Evolutionary conservation across 2,113 vertebrate species (phyloP).

Genomic region (Rhinopomastus cyanomelas): DNA sequence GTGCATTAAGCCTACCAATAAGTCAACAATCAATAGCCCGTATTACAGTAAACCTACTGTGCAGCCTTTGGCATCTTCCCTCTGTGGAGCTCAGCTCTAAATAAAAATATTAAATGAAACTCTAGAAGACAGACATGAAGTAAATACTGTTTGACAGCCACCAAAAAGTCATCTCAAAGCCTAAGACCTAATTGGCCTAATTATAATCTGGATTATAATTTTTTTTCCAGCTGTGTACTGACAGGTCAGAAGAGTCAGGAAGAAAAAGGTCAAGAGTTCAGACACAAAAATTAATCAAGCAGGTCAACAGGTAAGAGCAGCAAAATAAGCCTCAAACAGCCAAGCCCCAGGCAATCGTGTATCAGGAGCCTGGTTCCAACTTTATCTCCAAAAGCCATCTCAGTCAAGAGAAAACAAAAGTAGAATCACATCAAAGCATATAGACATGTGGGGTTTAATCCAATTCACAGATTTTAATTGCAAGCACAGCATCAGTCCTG

Average conservation of each 20-base stretch:
- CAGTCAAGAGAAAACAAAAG: neutral
- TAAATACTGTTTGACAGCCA: constrained; percentile 26
- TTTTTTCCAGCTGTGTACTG: neutral
- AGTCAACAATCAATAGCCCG: constrained; percentile 80
- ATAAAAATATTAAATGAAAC: neutral
- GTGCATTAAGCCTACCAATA: constrained; percentile 78
- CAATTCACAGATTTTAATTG: constrained; percentile 22
- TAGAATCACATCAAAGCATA: neutral
- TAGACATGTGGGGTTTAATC: neutral
- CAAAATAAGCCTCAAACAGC: neutral
- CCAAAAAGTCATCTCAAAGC: constrained; percentile 2
- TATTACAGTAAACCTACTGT: constrained; percentile 74
- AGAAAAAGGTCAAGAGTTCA: constrained; percentile 26
- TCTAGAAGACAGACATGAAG: constrained; percentile 3
- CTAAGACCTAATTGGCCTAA: constrained; percentile 1
- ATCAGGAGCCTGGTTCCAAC: neutral
- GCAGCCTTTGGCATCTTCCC: constrained; percentile 49
- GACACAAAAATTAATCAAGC: constrained; percentile 54
- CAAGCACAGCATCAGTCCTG: neutral
- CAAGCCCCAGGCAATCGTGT: constrained; percentile 5
- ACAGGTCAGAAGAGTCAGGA: constrained; percentile 18
- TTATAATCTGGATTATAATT: neutral
- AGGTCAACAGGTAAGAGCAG: constrained; percentile 49
- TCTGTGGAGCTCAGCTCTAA: constrained; percentile 39
- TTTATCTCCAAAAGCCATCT: constrained; percentile 15